Conservation (phyloP, 2,888 invertebrate genomes). For the Mycalesis mineus region DNA sequence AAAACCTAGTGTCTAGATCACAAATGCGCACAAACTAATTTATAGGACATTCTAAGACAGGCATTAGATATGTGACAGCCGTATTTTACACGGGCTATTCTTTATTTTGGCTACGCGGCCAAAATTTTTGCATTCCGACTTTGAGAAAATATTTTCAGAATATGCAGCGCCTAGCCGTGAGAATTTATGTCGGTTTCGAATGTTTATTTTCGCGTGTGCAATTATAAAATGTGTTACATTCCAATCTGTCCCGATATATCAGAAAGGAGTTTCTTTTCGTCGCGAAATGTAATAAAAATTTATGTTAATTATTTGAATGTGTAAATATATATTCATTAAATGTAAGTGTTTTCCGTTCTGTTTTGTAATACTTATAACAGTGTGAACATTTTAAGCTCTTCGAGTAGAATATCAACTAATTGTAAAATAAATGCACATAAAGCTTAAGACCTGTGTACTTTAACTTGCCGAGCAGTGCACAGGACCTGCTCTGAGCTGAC, state of each 20-base stretch:
- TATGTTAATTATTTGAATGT: too few relatives aligned
- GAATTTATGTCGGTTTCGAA: slow-evolving; percentile 24
- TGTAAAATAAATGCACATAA: too few relatives aligned
- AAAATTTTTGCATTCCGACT: slow-evolving; percentile 31
- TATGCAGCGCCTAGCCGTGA: slow-evolving; percentile 28
- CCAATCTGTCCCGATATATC: not conserved
- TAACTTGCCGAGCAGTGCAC: too few relatives aligned
- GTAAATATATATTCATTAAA: too few relatives aligned
- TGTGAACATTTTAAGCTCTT: not conserved
- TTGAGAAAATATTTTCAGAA: slow-evolving; percentile 21
- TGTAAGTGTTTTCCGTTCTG: too few relatives aligned
- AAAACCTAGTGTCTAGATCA: slow-evolving; percentile 2
- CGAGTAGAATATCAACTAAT: too few relatives aligned
- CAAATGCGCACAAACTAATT: slow-evolving; percentile 18
- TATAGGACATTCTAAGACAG: slow-evolving; percentile 26
- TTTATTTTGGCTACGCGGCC: slow-evolving; percentile 31
- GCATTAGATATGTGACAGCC: slow-evolving; percentile 18
- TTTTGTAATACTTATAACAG: too few relatives aligned
- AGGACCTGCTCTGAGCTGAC: too few relatives aligned
- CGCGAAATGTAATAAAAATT: not conserved
- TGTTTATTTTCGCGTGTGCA: slow-evolving; percentile 19
- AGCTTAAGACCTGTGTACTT: too few relatives aligned
- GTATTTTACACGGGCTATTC: slow-evolving; percentile 24
- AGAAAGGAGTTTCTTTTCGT: too few relatives aligned
- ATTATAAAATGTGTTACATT: slow-evolving; percentile 8